Percentiles rank a stretch among this genome's conserved stretches.
Conservation (phyloP, 2,113 vertebrate species). For the Eurypyga helias region DNA sequence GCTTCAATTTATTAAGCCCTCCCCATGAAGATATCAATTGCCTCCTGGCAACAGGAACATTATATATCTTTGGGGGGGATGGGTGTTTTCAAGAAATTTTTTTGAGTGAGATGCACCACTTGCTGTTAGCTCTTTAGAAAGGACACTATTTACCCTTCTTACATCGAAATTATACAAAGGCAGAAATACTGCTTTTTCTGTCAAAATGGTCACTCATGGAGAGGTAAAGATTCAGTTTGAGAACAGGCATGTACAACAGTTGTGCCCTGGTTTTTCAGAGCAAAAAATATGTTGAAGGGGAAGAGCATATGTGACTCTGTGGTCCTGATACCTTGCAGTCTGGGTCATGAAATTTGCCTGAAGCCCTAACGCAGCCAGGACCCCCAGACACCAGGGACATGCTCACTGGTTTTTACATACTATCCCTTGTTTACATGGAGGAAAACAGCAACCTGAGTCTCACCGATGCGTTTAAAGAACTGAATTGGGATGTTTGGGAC, state of each 20-base stretch:
- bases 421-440: not conserved
- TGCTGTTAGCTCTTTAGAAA: not conserved
- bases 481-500: not conserved
- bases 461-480: not conserved
- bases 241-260: not conserved
- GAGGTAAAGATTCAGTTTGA: not conserved
- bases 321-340: not conserved
- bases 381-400: not conserved
- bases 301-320: not conserved
- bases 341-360: not conserved
- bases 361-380: not conserved
- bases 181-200: not conserved
- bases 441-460: not conserved
- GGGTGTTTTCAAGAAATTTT: not conserved
- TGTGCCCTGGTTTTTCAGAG: not conserved
- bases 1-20: slow-evolving; percentile 31
- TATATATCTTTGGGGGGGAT: not conserved
- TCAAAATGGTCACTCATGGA: not conserved
- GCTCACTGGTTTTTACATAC: not conserved
- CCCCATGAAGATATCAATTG: slow-evolving; percentile 39
- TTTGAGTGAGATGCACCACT: not conserved
- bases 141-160: not conserved
- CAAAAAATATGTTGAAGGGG: not conserved
- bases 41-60: slow-evolving; percentile 27
- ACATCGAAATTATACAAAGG: not conserved